phyloP scores from a whole-genome alignment of 2,113 vertebrate genomes.

The Trachemys scripta region DNA sequence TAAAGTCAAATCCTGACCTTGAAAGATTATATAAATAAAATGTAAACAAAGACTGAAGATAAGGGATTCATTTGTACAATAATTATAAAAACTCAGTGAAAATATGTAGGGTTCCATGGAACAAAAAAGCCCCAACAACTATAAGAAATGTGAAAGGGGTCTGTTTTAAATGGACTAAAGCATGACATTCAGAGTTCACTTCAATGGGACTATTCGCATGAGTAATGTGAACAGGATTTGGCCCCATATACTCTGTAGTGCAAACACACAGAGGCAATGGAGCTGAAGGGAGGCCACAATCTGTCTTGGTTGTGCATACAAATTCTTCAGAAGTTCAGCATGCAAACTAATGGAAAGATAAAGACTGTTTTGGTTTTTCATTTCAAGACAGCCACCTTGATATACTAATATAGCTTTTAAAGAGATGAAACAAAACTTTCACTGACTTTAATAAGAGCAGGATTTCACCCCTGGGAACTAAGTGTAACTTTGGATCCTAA shows the following conservation, averaged over 20 bases:
- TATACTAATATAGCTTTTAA: background rate
- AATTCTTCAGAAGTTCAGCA: constrained; percentile 40
- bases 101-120: constrained; percentile 59
- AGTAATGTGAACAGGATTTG: constrained; percentile 52
- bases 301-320: constrained; percentile 31
- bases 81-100: constrained; percentile 33
- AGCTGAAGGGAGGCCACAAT: constrained; percentile 41
- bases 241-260: constrained; percentile 13
- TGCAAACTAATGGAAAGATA: constrained; percentile 33
- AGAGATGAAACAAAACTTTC: background rate
- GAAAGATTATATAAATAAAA: constrained; percentile 49
- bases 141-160: constrained; percentile 52
- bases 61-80: constrained; percentile 20
- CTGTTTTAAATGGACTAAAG: background rate
- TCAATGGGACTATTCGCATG: constrained; percentile 58
- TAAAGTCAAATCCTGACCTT: constrained; percentile 65
- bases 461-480: background rate
- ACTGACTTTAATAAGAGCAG: background rate
- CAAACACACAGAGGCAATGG: constrained; percentile 66
- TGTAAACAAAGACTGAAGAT: background rate
- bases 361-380: background rate
- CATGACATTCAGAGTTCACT: constrained; percentile 27
- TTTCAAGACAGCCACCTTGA: background rate
- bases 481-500: background rate
- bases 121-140: constrained; percentile 27